Percentiles rank a stretch among this genome's conserved stretches.
phyloP scores from a whole-genome alignment of 2,888 invertebrate genomes.

The Paralinhomoeus sp. region DNA sequence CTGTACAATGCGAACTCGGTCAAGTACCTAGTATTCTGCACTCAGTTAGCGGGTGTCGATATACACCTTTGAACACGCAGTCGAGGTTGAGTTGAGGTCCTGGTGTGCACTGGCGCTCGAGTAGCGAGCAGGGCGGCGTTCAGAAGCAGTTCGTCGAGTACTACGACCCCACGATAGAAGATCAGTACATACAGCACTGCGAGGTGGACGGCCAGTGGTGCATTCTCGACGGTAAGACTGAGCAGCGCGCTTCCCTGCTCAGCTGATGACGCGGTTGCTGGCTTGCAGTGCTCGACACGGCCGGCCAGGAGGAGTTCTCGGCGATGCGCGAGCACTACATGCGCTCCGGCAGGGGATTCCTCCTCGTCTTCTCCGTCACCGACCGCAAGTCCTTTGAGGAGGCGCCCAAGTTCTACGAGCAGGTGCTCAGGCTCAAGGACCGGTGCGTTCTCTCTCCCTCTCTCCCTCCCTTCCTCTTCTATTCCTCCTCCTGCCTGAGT shows the following conservation, averaged over 20 bases:
- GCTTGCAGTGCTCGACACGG: conserved; percentile 62
- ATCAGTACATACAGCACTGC: conserved; percentile 76
- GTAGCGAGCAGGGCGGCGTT: no score
- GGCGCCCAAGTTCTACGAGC: conserved; percentile 61
- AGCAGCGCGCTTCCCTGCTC: no score
- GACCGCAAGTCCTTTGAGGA: conserved; percentile 73
- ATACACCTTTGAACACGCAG: no score
- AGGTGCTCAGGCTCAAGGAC: conserved; percentile 66
- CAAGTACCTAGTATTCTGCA: no score
- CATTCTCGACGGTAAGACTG: conserved; percentile 20
- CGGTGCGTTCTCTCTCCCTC: conserved; percentile 25
- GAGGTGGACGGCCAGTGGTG: conserved; percentile 69
- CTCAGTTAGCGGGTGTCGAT: no score
- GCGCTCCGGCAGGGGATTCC: conserved; percentile 75
- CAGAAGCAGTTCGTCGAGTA: conserved; percentile 67
- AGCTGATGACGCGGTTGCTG: background rate
- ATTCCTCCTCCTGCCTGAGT: no score
- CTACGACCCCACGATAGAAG: conserved; percentile 85
- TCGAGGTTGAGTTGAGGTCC: no score
- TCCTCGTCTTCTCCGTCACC: conserved; percentile 73
- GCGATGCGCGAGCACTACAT: conserved; percentile 69
- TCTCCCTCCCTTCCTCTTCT: background rate
- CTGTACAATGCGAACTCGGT: no score
- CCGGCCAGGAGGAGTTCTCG: conserved; percentile 83
- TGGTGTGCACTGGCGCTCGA: no score